phyloP scores from a whole-genome alignment of 1,140 invertebrate species.

The Zaprionus capensis region DNA sequence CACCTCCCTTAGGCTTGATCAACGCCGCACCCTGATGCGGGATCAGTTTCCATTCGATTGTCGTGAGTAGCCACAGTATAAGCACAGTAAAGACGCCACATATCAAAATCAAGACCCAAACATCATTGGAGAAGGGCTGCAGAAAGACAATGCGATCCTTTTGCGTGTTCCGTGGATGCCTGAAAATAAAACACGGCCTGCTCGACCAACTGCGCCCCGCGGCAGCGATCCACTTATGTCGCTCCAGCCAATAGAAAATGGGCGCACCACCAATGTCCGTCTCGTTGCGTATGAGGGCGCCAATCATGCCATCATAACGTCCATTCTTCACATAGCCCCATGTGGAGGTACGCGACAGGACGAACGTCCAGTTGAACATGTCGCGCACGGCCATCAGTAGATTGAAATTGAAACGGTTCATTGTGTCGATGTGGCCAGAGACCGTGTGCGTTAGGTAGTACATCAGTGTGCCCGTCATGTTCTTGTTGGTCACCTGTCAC shows the following conservation, averaged over 20 bases:
- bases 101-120: constrained; percentile 86
- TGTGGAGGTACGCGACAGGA: constrained; percentile 85
- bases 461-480: constrained; percentile 85
- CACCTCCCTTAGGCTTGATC: constrained; percentile 70
- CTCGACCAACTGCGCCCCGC: constrained; percentile 86
- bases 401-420: constrained; percentile 87
- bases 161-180: constrained; percentile 87
- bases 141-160: constrained; percentile 87
- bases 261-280: constrained; percentile 87
- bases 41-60: constrained; percentile 67
- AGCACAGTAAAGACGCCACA: constrained; percentile 73
- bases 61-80: constrained; percentile 75
- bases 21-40: constrained; percentile 65
- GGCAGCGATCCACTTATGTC: constrained; percentile 86
- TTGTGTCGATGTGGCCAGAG: constrained; percentile 86
- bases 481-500: constrained; percentile 84
- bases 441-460: constrained; percentile 85
- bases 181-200: constrained; percentile 86
- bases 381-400: constrained; percentile 86
- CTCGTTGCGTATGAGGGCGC: constrained; percentile 85
- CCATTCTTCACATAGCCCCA: constrained; percentile 89
- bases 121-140: constrained; percentile 85
- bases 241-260: constrained; percentile 86
- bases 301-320: constrained; percentile 88
- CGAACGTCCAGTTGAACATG: constrained; percentile 87